Base-by-base conservation (phyloP, 2,113 vertebrate species). In the Perca fluviatilis region DNA sequence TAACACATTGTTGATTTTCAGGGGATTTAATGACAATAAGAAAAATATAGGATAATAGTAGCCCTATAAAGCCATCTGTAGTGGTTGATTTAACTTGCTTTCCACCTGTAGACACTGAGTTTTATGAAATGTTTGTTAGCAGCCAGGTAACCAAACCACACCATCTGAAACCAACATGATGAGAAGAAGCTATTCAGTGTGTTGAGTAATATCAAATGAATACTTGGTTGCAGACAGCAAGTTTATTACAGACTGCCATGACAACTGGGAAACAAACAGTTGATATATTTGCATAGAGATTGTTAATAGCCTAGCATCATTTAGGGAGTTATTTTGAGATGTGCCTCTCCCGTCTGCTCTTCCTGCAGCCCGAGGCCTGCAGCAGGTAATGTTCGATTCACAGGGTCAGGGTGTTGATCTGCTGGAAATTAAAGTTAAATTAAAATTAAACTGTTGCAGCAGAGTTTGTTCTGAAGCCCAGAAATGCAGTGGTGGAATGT, bases 251-350 rank as follows among this genome's bases (percentile, higher is more conserved):
- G 16, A 19, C 58, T 68, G 66, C 30, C 78, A 69, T 82, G 82
- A 19, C 78, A 27, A 89, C 81, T 0, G 46, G 21, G 62, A 86
- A 86, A 79, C 77, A 86, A 89, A 79, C 78, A 77, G 53, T 54
- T 25, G n/a, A 61, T 16, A 40, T 2, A 54, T 74, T 51, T 71
- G 33, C 27, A 46, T 40, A 9, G 1, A 7, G 47, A 25, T 7
- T 16, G 25, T 27, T 66, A 53, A 46, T 15, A 49, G 30, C 30
- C 30, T 33, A 33, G 15, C 47, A 61, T 0, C 4, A 56, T 36
- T 54, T 7, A 25, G 18, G 12, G 46, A 71, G 67, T 3, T 56
- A 40, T 79, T 82, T 57, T 7, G 1, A 56, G 16, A n/a, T 1
- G 7, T 19, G 43, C 50, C 50, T 49, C 6, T 76, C n/a, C 60